Base-by-base conservation (phyloP, 2,888 invertebrate genomes). In the Macaria liturata region DNA sequence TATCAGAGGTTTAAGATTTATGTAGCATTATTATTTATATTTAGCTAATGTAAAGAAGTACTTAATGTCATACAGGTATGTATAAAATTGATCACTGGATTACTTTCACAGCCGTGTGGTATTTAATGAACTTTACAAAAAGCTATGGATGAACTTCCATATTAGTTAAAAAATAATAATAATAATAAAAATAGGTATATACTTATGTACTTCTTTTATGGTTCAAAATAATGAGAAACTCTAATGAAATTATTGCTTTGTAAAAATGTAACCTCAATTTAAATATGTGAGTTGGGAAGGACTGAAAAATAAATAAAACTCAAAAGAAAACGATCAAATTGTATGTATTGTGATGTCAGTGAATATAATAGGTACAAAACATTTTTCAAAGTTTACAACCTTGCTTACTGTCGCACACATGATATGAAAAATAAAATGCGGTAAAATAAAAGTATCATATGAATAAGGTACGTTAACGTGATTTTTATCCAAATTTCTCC, bases 321-420 rank as follows among this genome's bases (percentile, higher is more conserved):
- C 81, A 83, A 81, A 59, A 74, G 70, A 65, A 78, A 81, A 83
- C 82, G 75, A 75, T 78, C 78, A 81, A 78, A 81, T 79, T 80
- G 72, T 78, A 76, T 86, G 83, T 87, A 80, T 86, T 80, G 75
- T 80, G 81, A 78, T 68, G 66, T 81, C 83, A 81, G 53, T 55
- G 54, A 46, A 37, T 56, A 63, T 61, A 56, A 50, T 57, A n/a
- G n/a, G n/a, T n/a, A 65, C 62, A 64, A 61, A 62, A 63, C 40
- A 43, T 44, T 43, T 53, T 60, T 58, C 31, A 51, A 50, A 55
- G 48, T 60, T 46, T 62, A 64, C 60, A 66, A 68, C 57, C 61
- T 53, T 61, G 56, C 40, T 77, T 76, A 82, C 75, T 73, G 78
- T 76, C 80, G 68, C 67, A 64, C 40, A 68, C 67, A 45, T 45